Conservation (phyloP, 2,888 invertebrate species). For the Eristalis arbustorum region DNA sequence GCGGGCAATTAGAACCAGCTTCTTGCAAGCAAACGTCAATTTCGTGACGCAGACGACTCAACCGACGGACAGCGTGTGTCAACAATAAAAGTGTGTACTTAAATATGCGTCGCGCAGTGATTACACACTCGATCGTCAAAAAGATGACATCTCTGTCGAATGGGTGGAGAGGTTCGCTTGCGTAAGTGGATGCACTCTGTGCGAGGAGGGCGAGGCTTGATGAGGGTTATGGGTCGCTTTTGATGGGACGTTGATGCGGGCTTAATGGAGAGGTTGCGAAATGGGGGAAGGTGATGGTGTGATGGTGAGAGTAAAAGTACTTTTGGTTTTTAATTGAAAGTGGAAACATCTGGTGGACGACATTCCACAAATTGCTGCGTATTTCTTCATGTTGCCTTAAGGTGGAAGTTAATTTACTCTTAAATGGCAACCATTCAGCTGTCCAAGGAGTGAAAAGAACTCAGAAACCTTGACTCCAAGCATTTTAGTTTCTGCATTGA, state of each 20-base stretch:
- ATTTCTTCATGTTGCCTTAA: too few relatives aligned
- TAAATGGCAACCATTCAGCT: too few relatives aligned
- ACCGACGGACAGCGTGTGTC: not conserved
- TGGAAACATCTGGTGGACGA: too few relatives aligned
- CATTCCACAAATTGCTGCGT: too few relatives aligned
- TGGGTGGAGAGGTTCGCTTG: not conserved
- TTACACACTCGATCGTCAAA: not conserved
- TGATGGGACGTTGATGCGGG: not conserved
- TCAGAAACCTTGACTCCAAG: too few relatives aligned
- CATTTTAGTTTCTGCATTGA: too few relatives aligned
- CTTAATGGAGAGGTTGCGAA: too few relatives aligned
- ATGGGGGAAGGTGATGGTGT: too few relatives aligned
- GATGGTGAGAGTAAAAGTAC: too few relatives aligned
- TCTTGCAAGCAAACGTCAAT: not conserved
- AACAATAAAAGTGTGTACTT: not conserved
- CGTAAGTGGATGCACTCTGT: not conserved
- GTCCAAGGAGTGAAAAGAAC: too few relatives aligned
- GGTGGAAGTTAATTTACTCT: too few relatives aligned
- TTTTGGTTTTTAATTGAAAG: too few relatives aligned
- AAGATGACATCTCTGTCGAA: not conserved
- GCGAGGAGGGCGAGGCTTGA: not conserved
- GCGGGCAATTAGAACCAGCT: not conserved
- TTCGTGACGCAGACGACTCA: not conserved
- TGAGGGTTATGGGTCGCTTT: not conserved
- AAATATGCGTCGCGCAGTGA: not conserved